phyloP scores from a whole-genome alignment of 1,140 invertebrate species.

The Berghia stephanieae region DNA sequence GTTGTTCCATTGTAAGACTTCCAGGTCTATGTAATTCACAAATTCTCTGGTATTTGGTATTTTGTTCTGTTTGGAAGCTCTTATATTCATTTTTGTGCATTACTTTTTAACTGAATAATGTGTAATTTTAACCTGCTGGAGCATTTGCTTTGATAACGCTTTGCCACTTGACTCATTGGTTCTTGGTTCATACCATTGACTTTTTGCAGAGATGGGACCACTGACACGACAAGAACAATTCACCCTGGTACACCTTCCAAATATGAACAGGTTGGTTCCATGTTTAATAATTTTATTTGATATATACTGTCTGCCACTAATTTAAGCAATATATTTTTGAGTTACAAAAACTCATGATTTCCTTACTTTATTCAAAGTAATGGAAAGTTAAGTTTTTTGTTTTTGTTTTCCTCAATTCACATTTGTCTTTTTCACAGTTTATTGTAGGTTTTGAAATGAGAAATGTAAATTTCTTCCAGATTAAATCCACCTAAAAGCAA shows the following conservation, averaged over 20 bases:
- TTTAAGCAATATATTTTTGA: no score
- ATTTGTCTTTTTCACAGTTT: not conserved
- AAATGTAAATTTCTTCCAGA: no score
- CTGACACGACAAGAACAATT: constrained; percentile 92
- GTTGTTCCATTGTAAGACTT: no score
- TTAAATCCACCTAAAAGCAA: no score
- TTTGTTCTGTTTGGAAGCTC: no score
- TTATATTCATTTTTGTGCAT: not conserved
- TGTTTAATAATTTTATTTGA: constrained; percentile 1
- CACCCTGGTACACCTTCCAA: constrained; percentile 85
- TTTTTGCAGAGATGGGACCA: constrained; percentile 85
- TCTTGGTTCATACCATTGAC: not conserved
- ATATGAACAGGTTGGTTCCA: constrained; percentile 73
- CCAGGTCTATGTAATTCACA: no score
- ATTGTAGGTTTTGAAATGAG: not conserved
- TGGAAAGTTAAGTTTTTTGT: not conserved
- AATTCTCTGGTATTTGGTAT: no score
- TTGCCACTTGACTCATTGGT: not conserved
- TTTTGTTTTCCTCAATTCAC: not conserved
- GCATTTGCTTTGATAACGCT: no score
- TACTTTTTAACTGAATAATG: not conserved
- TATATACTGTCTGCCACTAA: not conserved
- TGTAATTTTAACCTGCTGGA: no score
- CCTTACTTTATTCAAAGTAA: no score
- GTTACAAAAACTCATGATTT: no score